A percentile compares a stretch with the other conserved stretches of the same genome.
phyloP scores from a whole-genome alignment of 2,113 vertebrate species.

The Alligator mississippiensis region DNA sequence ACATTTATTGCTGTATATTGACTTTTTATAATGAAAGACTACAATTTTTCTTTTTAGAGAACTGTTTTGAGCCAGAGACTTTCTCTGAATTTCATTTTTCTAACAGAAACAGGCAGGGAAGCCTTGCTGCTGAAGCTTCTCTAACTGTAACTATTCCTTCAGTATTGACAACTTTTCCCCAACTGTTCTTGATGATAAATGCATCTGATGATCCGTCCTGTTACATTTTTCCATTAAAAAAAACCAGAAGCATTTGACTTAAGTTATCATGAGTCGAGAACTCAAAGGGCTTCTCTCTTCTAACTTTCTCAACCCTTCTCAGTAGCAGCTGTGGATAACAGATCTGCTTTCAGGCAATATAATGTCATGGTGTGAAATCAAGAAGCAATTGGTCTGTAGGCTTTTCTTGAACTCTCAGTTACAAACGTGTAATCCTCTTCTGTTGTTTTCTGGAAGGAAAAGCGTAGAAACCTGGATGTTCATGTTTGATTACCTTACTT shows the following conservation, averaged over 20 bases:
- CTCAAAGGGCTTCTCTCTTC: accelerated
- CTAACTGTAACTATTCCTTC: background rate
- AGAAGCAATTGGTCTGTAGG: background rate
- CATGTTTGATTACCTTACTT: background rate
- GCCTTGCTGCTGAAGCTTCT: background rate
- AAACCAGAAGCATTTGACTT: background rate
- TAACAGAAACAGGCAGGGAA: accelerated
- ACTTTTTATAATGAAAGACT: background rate
- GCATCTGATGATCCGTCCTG: background rate
- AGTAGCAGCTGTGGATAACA: background rate
- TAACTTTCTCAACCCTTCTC: background rate
- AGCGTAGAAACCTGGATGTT: background rate
- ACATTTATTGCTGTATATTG: background rate
- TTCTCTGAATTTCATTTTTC: accelerated
- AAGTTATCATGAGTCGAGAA: background rate
- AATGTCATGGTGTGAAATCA: background rate
- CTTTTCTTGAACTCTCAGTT: background rate
- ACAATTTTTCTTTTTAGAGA: background rate
- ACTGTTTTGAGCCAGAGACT: background rate
- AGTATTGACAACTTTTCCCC: accelerated
- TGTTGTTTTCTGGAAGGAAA: background rate
- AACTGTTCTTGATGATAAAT: background rate
- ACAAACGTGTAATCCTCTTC: background rate
- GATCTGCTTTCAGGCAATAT: background rate
- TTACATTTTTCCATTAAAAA: background rate